phyloP scores from a whole-genome alignment of 1,140 invertebrate genomes.

The Drosophila jambulina region DNA sequence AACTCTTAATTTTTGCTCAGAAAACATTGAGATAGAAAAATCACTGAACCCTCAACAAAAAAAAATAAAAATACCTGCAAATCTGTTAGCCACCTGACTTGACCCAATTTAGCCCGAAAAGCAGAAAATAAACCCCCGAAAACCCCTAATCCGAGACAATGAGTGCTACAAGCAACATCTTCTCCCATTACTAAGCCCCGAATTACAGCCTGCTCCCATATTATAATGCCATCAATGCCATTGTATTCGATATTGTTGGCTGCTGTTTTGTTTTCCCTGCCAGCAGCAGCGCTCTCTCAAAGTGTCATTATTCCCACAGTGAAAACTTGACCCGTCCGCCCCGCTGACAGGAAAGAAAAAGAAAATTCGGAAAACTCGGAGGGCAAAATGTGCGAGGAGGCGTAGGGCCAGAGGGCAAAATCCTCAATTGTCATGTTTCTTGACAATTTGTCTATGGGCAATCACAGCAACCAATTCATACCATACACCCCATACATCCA shows the following conservation, averaged over 20 bases:
- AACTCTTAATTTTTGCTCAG: not conserved
- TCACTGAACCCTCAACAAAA: not conserved
- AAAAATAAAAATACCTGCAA: conserved; percentile 15
- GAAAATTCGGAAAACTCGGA: conserved; percentile 9
- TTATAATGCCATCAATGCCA: conserved; percentile 55
- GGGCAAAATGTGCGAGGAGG: conserved; percentile 7
- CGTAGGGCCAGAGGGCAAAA: conserved; percentile 39
- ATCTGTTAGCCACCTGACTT: conserved; percentile 29
- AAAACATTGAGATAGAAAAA: not conserved
- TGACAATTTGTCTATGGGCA: conserved; percentile 70
- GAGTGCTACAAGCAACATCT: conserved; percentile 12
- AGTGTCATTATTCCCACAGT: conserved; percentile 60
- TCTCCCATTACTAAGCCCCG: conserved; percentile 47
- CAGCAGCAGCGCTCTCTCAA: conserved; percentile 16
- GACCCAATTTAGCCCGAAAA: conserved; percentile 43
- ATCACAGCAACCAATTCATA: conserved; percentile 57
- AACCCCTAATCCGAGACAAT: conserved; percentile 48
- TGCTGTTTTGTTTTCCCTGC: conserved; percentile 48
- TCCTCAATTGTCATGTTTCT: conserved; percentile 50
- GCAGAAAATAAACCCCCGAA: conserved; percentile 12
- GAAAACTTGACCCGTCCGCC: conserved; percentile 48
- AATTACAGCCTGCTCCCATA: conserved; percentile 47
- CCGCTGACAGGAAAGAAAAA: conserved; percentile 20
- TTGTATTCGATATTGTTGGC: conserved; percentile 34
- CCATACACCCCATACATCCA: conserved; percentile 44